phyloP scores from a whole-genome alignment of 2,113 vertebrate species.

The Pontoporia blainvillei region DNA sequence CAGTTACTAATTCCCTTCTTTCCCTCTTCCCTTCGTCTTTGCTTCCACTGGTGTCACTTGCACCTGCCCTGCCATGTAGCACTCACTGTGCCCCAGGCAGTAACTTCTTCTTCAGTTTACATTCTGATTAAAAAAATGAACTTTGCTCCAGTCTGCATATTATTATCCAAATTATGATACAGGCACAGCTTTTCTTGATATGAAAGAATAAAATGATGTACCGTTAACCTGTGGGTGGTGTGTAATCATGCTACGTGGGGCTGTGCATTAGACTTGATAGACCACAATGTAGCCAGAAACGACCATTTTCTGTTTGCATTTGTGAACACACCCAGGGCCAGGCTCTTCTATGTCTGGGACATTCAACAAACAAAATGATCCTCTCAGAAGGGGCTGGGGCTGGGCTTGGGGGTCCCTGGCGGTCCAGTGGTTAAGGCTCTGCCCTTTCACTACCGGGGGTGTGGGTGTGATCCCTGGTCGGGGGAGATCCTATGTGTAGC shows the following conservation, averaged over 20 bases:
- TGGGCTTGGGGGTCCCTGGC: no score
- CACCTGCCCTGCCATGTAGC: background rate
- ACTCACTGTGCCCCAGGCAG: background rate
- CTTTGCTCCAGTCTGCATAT: background rate
- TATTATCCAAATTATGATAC: background rate
- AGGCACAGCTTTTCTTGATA: background rate
- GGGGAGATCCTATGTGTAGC: no score
- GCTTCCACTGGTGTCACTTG: background rate
- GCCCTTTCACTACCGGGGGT: no score
- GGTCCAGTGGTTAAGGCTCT: no score
- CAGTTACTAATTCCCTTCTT: background rate
- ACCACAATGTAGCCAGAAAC: background rate
- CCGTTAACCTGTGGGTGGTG: background rate
- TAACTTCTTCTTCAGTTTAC: background rate
- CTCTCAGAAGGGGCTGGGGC: background rate
- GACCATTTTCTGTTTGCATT: background rate
- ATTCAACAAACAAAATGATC: slow-evolving; percentile 13
- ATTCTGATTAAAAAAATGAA: background rate
- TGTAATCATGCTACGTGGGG: background rate
- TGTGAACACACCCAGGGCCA: background rate
- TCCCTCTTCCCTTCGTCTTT: background rate
- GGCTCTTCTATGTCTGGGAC: background rate
- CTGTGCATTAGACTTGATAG: background rate
- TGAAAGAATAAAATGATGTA: background rate
- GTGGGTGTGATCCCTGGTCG: no score